Percentiles rank a stretch among this genome's conserved stretches.
Evolutionary conservation across 2,797 vertebrate species (phyloP).

Genomic region (Parauchenoglanis ngamensis): DNA sequence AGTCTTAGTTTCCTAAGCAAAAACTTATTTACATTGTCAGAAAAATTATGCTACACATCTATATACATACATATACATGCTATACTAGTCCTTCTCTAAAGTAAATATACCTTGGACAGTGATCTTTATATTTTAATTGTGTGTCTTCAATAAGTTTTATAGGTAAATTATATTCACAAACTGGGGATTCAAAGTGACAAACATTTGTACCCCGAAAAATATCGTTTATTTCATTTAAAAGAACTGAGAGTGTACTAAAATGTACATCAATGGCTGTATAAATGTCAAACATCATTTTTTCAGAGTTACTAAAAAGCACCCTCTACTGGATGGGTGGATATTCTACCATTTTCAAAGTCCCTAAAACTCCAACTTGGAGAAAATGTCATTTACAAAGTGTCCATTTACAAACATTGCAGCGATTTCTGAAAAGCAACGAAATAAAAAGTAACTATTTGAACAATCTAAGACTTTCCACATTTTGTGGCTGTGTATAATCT

Average conservation of each 20-base stretch:
- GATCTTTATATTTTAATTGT: not conserved
- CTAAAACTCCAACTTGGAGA: not conserved
- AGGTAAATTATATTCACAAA: not conserved
- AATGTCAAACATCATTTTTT: not conserved
- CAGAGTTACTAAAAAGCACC: constrained; percentile 35
- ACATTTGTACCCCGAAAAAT: not conserved
- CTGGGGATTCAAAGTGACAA: not conserved
- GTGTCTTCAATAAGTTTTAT: not conserved
- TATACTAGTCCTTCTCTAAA: not conserved
- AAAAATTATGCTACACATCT: not conserved
- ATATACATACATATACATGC: too few species aligned
- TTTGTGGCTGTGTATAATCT: not conserved
- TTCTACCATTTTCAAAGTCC: constrained; percentile 3
- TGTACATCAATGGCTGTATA: not conserved
- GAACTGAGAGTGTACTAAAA: not conserved
- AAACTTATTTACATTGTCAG: not conserved
- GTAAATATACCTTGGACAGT: not conserved
- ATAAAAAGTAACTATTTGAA: not conserved
- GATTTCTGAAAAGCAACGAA: not conserved
- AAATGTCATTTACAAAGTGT: not conserved
- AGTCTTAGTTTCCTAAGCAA: not conserved
- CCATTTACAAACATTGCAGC: not conserved
- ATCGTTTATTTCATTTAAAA: not conserved
- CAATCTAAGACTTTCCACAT: not conserved
- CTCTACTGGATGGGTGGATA: constrained; percentile 53